Base-by-base conservation (phyloP, 2,888 invertebrate genomes). In the Heteropelma amictum region DNA sequence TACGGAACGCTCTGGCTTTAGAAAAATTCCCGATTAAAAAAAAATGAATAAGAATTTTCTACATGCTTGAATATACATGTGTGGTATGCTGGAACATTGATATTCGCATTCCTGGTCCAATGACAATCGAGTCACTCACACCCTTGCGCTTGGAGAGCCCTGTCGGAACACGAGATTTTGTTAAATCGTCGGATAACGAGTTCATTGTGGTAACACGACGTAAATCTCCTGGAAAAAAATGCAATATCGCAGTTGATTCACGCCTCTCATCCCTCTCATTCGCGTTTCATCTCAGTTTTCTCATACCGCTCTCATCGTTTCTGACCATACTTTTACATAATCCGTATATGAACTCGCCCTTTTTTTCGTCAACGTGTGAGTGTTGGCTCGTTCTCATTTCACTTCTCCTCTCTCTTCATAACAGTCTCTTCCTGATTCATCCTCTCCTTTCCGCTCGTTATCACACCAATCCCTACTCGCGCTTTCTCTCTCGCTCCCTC, bases 221-320 rank as follows among this genome's bases (percentile, higher is more conserved):
- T 85, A 84, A 83, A 84, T 83, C 82, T 81, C 77, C 68, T 45
- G 68, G 71, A 79, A 79, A 80, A 79, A 80, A 80, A 79, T 77
- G 78, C 74, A 81, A 80, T 80, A 82, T 78, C 75, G 79, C 65
- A 58, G 38, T 60, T 30, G 63, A 63, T 58, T 68, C 54, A 19
- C 67, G 30, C 65, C 42, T 42, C 60, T 63, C 54, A 28, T 35
- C 26, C 33, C 58, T 47, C 68, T 64, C 56, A 23, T 28, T 53
- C 47, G 28, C 47, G 54, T 65, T 68, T 58, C 68, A 42, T 49
- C 33, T 30, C 40, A 42, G 33, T 51, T 33, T 51, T 33, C 60
- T 51, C 49, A 47, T 58, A 28, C 30, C 21, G 12, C 49, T 38
- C 28, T 38, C 47, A 8, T 38, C 56, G 4, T 33, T 53, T 19